These are phyloP conservation scores for Cydia amplana DNA, from an alignment of 1,140 invertebrate genomes.

Conservation along the genomic window DNA sequence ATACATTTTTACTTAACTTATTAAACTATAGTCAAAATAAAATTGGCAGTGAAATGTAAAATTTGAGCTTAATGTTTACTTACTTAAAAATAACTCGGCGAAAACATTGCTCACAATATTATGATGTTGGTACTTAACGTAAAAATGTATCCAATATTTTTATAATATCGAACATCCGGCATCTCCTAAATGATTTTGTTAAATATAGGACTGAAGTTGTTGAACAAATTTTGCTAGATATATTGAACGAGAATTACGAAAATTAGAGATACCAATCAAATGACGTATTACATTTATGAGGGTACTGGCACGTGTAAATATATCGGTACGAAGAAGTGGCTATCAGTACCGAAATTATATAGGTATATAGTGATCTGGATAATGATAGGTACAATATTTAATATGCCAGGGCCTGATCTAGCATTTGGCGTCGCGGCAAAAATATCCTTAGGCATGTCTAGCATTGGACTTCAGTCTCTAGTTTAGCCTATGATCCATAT, in stretches of 20 bases:
- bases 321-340: too few species aligned
- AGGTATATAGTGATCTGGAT: not conserved
- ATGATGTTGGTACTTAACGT: not conserved
- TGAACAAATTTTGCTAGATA: not conserved
- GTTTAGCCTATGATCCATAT: too few species aligned
- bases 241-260: not conserved
- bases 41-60: slow-evolving; percentile 31
- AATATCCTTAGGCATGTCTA: too few species aligned
- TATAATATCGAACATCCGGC: not conserved
- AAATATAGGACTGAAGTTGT: not conserved
- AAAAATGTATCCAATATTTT: not conserved
- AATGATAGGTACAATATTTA: not conserved
- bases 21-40: slow-evolving; percentile 2
- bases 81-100: not conserved
- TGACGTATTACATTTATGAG: not conserved
- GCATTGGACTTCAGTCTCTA: too few species aligned
- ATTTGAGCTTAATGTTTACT: slow-evolving; percentile 21
- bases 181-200: not conserved
- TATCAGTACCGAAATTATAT: too few species aligned
- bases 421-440: not conserved
- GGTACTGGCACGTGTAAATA: not conserved
- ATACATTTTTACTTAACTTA: slow-evolving; percentile 8
- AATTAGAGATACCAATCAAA: not conserved
- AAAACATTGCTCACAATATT: not conserved
- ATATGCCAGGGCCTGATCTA: slow-evolving; percentile 1